Conservation (phyloP, 1,140 invertebrate genomes). For the Nilaparvata lugens region DNA sequence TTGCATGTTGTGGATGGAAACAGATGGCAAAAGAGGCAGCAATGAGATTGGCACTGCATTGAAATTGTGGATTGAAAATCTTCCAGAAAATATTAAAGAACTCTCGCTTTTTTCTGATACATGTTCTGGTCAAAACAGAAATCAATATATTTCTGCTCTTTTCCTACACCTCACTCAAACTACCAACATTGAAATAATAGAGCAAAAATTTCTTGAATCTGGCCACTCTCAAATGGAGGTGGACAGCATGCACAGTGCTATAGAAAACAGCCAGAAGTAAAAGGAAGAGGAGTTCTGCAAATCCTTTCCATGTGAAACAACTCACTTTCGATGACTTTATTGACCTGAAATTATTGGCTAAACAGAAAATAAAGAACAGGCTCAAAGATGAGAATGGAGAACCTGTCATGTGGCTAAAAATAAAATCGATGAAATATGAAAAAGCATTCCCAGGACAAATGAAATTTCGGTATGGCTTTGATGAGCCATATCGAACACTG, state of each 20-base stretch:
- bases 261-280: neutral
- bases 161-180: no score
- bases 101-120: slow-evolving; percentile 23
- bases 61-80: slow-evolving; percentile 11
- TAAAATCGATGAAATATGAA: neutral
- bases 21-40: slow-evolving; percentile 22
- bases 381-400: neutral
- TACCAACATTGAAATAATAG: no score
- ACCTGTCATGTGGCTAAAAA: neutral
- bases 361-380: neutral
- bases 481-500: neutral
- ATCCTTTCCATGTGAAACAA: neutral
- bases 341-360: neutral
- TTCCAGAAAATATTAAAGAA: slow-evolving; percentile 18
- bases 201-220: no score
- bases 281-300: slow-evolving; percentile 5
- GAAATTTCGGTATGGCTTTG: neutral
- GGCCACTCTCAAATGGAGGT: no score
- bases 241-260: neutral
- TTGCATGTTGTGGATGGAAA: slow-evolving; percentile 20
- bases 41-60: slow-evolving; percentile 21
- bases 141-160: slow-evolving; percentile 15
- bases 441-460: neutral
- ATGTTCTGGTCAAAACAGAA: slow-evolving; percentile 24
- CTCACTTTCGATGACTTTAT: neutral